A percentile compares a stretch with the other conserved stretches of the same genome.
These are phyloP conservation scores for Merluccius polli DNA, from an alignment of 2,797 vertebrate species.

Conservation along the genomic window DNA sequence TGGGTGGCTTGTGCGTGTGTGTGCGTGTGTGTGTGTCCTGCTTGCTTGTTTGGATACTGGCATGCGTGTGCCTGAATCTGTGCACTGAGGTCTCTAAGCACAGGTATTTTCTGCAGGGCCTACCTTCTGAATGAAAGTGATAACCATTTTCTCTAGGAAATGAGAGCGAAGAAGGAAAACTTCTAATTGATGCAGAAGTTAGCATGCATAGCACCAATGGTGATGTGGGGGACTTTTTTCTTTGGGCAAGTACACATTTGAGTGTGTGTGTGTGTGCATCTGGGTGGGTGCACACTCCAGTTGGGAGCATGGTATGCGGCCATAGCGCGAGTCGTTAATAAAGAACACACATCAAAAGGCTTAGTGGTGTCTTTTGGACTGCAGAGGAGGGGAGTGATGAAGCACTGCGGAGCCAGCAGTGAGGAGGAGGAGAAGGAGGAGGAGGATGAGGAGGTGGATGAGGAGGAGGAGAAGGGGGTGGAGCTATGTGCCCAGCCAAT, in stretches of 20 bases:
- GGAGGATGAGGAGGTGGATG: constrained; percentile 54
- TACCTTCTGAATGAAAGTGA: neutral
- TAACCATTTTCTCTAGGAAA: neutral
- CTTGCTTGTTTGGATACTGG: neutral
- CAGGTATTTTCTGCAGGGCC: neutral
- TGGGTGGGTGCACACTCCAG: neutral
- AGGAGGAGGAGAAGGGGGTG: constrained; percentile 57
- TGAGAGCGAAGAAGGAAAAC: neutral
- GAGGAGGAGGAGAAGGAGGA: constrained; percentile 74
- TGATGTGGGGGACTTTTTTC: neutral
- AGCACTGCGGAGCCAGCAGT: constrained; percentile 40
- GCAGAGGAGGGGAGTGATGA: constrained; percentile 61
- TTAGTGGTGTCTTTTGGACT: constrained; percentile 23
- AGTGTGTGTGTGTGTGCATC: neutral
- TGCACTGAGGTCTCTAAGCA: neutral
- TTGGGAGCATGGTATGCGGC: neutral
- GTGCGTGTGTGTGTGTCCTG: neutral
- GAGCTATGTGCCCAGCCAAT: constrained; percentile 74
- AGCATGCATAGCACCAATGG: neutral
- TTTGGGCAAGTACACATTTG: neutral
- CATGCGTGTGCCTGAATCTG: neutral
- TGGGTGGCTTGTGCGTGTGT: neutral
- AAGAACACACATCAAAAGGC: constrained; percentile 15
- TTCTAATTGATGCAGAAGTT: neutral
- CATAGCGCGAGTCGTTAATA: constrained; percentile 20